These are phyloP conservation scores for Falco naumanni DNA, from an alignment of 2,797 vertebrate genomes.

Conservation along the genomic window DNA sequence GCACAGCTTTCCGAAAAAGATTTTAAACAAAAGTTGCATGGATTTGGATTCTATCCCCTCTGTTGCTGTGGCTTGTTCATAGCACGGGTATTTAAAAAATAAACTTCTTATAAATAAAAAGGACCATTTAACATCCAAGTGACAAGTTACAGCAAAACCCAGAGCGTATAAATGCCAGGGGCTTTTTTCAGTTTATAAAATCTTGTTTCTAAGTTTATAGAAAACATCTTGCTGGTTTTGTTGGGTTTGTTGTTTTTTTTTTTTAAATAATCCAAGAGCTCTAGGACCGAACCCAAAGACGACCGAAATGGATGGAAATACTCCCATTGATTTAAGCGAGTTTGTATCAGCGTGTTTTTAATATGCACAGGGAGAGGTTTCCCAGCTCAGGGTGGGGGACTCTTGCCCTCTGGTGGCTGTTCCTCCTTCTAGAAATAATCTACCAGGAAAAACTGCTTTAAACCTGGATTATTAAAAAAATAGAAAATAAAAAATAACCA, in stretches of 20 bases:
- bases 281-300: background rate
- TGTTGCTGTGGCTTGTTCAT: background rate
- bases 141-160: background rate
- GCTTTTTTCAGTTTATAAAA: constrained; percentile 33
- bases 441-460: background rate
- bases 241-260: background rate
- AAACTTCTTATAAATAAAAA: constrained; percentile 25
- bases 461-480: background rate
- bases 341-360: background rate
- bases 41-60: background rate
- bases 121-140: background rate
- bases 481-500: background rate
- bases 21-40: background rate
- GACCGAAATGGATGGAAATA: background rate
- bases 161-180: background rate
- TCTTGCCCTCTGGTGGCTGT: constrained; percentile 32
- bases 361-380: background rate
- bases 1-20: background rate
- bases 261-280: background rate
- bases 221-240: background rate
- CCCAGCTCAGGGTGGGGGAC: background rate
- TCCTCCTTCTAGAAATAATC: background rate
- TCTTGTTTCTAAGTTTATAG: constrained; percentile 33
- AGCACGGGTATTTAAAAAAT: background rate
- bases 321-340: background rate